Percentiles rank a stretch among this genome's conserved stretches.
Evolutionary conservation across 2,888 invertebrate genomes (phyloP).

Genomic region (Caenorhabditis sp.): DNA sequence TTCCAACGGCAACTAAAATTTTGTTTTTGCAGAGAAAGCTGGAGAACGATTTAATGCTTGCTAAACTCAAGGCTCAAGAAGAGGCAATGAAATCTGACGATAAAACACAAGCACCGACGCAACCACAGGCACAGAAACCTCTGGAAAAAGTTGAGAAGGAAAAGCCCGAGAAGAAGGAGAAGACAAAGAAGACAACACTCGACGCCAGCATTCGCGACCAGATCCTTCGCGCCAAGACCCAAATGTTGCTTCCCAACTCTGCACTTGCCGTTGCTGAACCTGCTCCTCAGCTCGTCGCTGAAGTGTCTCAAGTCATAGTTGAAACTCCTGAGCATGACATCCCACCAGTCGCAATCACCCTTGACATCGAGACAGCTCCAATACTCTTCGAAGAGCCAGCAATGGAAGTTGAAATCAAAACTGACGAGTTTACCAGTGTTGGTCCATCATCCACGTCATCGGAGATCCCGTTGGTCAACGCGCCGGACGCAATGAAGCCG

Average conservation of each 20-base stretch:
- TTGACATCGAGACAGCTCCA: conserved; percentile 17
- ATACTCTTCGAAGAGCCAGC: conserved; percentile 27
- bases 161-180: conserved; percentile 14
- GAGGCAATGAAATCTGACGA: too few species aligned
- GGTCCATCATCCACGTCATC: not conserved
- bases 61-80: conserved; percentile 29
- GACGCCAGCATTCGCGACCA: conserved; percentile 37
- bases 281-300: not conserved
- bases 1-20: too few species aligned
- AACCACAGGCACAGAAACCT: too few species aligned
- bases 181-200: conserved; percentile 13
- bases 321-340: conserved; percentile 13
- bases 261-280: not conserved
- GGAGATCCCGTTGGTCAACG: not conserved
- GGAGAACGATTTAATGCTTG: conserved; percentile 31
- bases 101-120: too few species aligned
- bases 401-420: conserved; percentile 34
- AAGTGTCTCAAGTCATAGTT: not conserved
- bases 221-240: conserved; percentile 29
- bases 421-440: conserved; percentile 20
- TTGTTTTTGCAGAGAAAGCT: too few species aligned
- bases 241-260: conserved; percentile 41
- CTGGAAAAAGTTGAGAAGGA: not conserved
- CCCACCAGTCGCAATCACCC: conserved; percentile 12
- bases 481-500: conserved; percentile 16